A percentile compares a stretch with the other conserved stretches of the same genome.
These are phyloP conservation scores for Chaetodon trifasciatus DNA, from an alignment of 2,797 vertebrate species.

Conservation along the genomic window DNA sequence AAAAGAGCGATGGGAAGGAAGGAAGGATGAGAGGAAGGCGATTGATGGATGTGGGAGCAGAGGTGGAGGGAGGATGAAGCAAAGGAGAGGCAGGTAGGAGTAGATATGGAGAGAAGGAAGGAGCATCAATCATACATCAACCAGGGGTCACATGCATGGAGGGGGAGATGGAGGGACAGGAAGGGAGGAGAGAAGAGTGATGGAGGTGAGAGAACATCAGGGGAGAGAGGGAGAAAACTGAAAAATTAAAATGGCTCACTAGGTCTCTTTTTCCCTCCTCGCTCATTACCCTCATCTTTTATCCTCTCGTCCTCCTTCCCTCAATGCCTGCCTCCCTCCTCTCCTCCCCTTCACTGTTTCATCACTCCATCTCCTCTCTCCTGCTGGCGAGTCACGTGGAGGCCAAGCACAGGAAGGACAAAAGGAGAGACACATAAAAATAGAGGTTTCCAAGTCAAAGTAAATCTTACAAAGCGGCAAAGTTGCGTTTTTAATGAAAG, in stretches of 20 bases:
- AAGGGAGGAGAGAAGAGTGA: slow-evolving; percentile 14
- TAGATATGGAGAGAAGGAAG: background rate
- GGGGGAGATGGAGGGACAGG: background rate
- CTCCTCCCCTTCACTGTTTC: background rate
- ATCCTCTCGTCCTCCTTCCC: background rate
- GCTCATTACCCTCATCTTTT: slow-evolving; percentile 26
- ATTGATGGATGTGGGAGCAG: slow-evolving; percentile 13
- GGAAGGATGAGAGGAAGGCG: background rate
- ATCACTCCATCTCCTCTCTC: slow-evolving; percentile 4
- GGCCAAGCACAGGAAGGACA: background rate
- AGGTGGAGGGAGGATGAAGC: background rate
- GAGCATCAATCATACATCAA: slow-evolving; percentile 46
- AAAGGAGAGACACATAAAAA: background rate
- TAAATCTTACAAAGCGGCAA: background rate
- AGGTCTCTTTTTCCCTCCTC: slow-evolving; percentile 11
- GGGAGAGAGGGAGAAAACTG: slow-evolving; percentile 19
- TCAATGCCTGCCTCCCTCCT: background rate
- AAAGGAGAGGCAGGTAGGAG: background rate
- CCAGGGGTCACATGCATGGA: slow-evolving; percentile 16
- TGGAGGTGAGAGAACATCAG: slow-evolving; percentile 18
- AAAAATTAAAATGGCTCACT: slow-evolving; percentile 35
- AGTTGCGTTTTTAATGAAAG: slow-evolving; percentile 7
- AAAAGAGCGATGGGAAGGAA: background rate
- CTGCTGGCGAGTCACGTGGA: slow-evolving; percentile 7
- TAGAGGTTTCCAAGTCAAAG: background rate